These are phyloP conservation scores for Ictalurus punctatus DNA, from an alignment of 2,113 vertebrate species.

Conservation along the genomic window DNA sequence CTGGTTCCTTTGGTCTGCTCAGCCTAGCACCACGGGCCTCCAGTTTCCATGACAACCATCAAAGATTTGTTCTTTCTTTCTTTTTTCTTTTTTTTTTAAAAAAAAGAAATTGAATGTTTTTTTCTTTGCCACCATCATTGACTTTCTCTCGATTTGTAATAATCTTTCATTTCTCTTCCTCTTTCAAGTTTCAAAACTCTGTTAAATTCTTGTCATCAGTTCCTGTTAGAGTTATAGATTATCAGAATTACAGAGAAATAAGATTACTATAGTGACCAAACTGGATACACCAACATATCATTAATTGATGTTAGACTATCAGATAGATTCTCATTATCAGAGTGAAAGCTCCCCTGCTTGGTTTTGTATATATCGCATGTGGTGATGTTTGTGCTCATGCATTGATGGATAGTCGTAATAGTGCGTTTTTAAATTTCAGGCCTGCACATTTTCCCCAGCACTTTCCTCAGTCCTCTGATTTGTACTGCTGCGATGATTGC, in stretches of 20 bases:
- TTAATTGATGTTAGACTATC: conserved; percentile 9
- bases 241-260: not conserved
- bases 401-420: conserved; percentile 17
- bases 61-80: conserved; percentile 49
- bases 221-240: not conserved
- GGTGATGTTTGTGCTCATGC: conserved; percentile 5
- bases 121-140: conserved; percentile 13
- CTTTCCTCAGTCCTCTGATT: conserved; percentile 2
- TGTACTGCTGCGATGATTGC: conserved; percentile 16
- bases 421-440: conserved; percentile 24
- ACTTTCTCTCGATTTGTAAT: not conserved
- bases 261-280: not conserved
- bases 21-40: conserved; percentile 43
- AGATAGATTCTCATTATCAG: conserved; percentile 24
- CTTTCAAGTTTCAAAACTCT: conserved; percentile 8
- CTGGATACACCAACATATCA: not conserved
- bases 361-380: not conserved
- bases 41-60: conserved; percentile 58
- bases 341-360: not conserved
- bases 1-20: conserved; percentile 28
- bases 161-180: conserved; percentile 16
- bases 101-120: conserved; percentile 29
- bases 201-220: not conserved
- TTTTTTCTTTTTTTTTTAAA: not conserved
- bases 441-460: conserved; percentile 25